phyloP scores from a whole-genome alignment of 2,888 invertebrate genomes.

The Merodon equestris region DNA sequence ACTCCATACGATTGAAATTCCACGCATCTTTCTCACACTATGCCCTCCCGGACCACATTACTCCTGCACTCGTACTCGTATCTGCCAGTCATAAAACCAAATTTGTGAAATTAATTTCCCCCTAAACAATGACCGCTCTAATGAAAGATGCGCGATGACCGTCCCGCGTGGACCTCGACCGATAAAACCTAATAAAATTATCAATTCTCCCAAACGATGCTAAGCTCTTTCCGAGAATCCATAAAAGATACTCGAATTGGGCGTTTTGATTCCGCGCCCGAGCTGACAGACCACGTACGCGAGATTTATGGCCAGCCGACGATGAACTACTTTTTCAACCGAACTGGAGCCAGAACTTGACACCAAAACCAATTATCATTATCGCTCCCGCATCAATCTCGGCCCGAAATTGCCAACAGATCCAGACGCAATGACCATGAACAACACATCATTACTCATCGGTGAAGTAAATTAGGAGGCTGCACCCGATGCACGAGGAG shows the following conservation, averaged over 20 bases:
- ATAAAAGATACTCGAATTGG: constrained; percentile 46
- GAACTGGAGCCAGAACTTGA: constrained; percentile 59
- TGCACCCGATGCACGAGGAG: constrained; percentile 39
- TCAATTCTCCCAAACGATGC: constrained; percentile 15
- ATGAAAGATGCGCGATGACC: constrained; percentile 29
- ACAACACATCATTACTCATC: constrained; percentile 63
- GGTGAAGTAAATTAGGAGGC: constrained; percentile 55
- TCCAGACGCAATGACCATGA: constrained; percentile 27
- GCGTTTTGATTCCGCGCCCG: constrained; percentile 21
- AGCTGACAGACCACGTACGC: constrained; percentile 41
- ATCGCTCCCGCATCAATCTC: constrained; percentile 58
- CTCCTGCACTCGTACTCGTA: no score
- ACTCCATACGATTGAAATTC: constrained; percentile 39
- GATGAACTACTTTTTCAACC: constrained; percentile 52
- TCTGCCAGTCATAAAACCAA: constrained; percentile 17
- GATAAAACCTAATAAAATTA: constrained; percentile 60
- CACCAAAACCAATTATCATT: constrained; percentile 63
- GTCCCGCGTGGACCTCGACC: constrained; percentile 11
- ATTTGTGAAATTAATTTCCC: constrained; percentile 67
- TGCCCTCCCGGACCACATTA: no score
- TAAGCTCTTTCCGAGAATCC: constrained; percentile 41
- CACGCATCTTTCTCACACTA: no score
- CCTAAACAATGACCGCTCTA: constrained; percentile 39
- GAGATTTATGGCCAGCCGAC: constrained; percentile 43
- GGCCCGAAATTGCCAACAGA: constrained; percentile 13